Conservation (phyloP, 2,888 invertebrate species). For the Heliconius aoede region DNA sequence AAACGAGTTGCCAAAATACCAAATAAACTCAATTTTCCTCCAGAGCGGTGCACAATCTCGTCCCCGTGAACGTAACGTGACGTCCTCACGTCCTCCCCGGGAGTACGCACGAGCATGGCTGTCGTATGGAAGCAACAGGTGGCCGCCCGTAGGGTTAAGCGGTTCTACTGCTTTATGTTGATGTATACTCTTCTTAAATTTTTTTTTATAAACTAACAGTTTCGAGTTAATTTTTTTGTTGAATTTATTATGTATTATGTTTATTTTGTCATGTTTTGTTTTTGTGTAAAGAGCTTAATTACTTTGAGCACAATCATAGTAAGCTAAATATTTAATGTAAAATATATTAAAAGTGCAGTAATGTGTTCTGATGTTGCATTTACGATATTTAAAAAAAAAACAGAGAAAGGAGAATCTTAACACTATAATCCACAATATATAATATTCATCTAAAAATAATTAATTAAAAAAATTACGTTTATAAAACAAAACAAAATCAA, state of each 20-base stretch:
- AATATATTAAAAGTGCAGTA: too few relatives aligned
- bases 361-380: too few relatives aligned
- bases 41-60: constrained; percentile 56
- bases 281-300: too few relatives aligned
- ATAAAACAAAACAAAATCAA: constrained; percentile 37
- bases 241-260: neutral
- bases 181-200: constrained; percentile 60
- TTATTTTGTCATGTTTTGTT: too few relatives aligned
- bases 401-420: too few relatives aligned
- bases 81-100: constrained; percentile 53
- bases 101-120: constrained; percentile 63
- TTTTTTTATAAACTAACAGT: neutral
- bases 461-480: neutral
- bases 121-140: constrained; percentile 81
- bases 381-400: too few relatives aligned
- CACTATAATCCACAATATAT: neutral
- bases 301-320: too few relatives aligned
- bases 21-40: constrained; percentile 76
- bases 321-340: too few relatives aligned
- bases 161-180: constrained; percentile 54
- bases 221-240: too few relatives aligned
- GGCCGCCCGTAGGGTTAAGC: constrained; percentile 82
- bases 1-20: constrained; percentile 63
- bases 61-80: constrained; percentile 52
- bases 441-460: neutral